Evolutionary conservation across 2,797 vertebrate species (phyloP).

Genomic region (Adrianichthys oophorus): DNA sequence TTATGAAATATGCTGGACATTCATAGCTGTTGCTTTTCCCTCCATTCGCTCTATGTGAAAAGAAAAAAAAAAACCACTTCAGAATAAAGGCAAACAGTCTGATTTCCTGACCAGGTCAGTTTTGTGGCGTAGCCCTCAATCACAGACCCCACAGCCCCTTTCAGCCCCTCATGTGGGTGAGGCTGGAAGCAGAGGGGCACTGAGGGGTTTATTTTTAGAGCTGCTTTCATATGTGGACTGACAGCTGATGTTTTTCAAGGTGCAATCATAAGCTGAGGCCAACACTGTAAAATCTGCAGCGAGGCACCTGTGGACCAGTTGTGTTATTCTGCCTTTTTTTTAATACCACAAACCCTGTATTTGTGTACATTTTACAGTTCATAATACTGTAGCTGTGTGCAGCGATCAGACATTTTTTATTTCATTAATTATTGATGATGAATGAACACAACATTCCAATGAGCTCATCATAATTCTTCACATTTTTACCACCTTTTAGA

Average conservation of each 20-base stretch:
- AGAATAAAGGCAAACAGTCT: slow-evolving; percentile 69
- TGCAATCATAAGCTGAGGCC: slow-evolving; percentile 24
- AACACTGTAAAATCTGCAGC: slow-evolving; percentile 29
- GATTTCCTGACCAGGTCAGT: slow-evolving; percentile 62
- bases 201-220: slow-evolving; percentile 60
- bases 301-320: slow-evolving; percentile 44
- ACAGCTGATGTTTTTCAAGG: slow-evolving; percentile 54
- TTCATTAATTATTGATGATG: no score
- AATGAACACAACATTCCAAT: no score
- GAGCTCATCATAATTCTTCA: no score
- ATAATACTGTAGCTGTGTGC: no score
- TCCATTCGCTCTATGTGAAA: slow-evolving; percentile 50
- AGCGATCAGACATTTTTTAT: no score
- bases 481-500: no score
- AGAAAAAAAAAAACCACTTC: slow-evolving; percentile 41
- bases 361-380: no score
- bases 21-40: slow-evolving; percentile 70
- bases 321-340: no score
- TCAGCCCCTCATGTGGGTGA: slow-evolving; percentile 16
- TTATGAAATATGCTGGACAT: slow-evolving; percentile 73
- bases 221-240: slow-evolving; percentile 54
- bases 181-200: slow-evolving; percentile 29
- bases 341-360: no score
- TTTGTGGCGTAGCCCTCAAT: slow-evolving; percentile 29
- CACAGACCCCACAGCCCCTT: slow-evolving; percentile 1